Conservation (phyloP, 1,140 invertebrate species). For the Pseudobourletiella spinata region DNA sequence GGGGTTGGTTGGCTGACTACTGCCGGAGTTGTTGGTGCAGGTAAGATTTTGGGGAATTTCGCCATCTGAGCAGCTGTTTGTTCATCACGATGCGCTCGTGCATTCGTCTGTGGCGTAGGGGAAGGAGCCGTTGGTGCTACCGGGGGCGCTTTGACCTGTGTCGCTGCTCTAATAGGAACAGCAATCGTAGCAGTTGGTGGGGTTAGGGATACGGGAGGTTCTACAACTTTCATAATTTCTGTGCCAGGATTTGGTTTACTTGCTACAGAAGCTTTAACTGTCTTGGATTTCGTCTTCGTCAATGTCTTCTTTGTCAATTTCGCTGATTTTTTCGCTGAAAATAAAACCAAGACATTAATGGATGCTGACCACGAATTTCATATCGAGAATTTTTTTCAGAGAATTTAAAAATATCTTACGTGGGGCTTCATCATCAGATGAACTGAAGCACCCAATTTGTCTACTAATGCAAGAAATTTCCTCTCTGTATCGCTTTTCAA, state of each 20-base stretch:
- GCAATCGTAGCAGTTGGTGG: not conserved
- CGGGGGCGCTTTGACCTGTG: not conserved
- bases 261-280: not conserved
- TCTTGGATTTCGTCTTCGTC: not conserved
- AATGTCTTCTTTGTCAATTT: not conserved
- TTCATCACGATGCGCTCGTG: conserved; percentile 2
- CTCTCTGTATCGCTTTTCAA: conserved; percentile 18
- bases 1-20: no score
- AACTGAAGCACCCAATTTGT: conserved; percentile 14
- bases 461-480: conserved; percentile 13
- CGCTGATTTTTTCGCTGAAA: conserved; percentile 8
- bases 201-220: not conserved
- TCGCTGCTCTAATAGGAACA: not conserved
- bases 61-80: conserved; percentile 27
- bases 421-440: conserved; percentile 23
- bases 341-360: not conserved
- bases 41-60: conserved; percentile 28
- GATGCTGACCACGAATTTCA: no score
- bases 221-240: not conserved
- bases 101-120: no score
- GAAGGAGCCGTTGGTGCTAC: not conserved
- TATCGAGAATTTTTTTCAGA: no score
- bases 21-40: conserved; percentile 12
- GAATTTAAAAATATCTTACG: conserved; percentile 9
- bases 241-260: not conserved